These are phyloP conservation scores for Uloborus plumipes DNA, from an alignment of 2,888 invertebrate species.

Conservation along the genomic window DNA sequence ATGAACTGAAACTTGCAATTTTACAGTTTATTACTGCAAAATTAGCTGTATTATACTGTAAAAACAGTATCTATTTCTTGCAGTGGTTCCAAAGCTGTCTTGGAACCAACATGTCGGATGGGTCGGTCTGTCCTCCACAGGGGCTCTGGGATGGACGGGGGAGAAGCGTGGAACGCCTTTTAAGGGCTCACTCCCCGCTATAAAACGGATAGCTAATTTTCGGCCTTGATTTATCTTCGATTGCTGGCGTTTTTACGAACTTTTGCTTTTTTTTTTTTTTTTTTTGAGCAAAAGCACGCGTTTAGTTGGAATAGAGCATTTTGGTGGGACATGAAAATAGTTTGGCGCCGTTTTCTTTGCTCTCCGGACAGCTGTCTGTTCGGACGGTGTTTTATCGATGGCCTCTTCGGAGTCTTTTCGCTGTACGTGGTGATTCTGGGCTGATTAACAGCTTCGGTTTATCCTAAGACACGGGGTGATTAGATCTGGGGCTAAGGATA, in stretches of 20 bases:
- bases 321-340: not conserved
- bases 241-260: conserved; percentile 44
- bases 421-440: not conserved
- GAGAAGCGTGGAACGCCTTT: conserved; percentile 12
- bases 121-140: too few relatives aligned
- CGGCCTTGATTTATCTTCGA: conserved; percentile 41
- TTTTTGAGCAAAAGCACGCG: not conserved
- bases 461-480: too few relatives aligned
- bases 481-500: too few relatives aligned
- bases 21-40: too few relatives aligned
- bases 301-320: too few relatives aligned
- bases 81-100: too few relatives aligned
- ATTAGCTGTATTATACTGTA: too few relatives aligned
- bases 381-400: not conserved
- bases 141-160: not conserved
- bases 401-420: not conserved
- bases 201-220: conserved; percentile 46
- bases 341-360: conserved; percentile 1
- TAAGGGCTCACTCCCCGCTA: conserved; percentile 13
- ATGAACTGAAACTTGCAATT: too few relatives aligned
- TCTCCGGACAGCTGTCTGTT: not conserved
- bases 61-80: too few relatives aligned
- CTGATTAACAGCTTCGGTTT: too few relatives aligned
- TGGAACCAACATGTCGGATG: too few relatives aligned
- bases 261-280: not conserved